Percentiles rank a stretch among this genome's conserved stretches.
Conservation (phyloP, 2,888 invertebrate species). For the Neria commutata region DNA sequence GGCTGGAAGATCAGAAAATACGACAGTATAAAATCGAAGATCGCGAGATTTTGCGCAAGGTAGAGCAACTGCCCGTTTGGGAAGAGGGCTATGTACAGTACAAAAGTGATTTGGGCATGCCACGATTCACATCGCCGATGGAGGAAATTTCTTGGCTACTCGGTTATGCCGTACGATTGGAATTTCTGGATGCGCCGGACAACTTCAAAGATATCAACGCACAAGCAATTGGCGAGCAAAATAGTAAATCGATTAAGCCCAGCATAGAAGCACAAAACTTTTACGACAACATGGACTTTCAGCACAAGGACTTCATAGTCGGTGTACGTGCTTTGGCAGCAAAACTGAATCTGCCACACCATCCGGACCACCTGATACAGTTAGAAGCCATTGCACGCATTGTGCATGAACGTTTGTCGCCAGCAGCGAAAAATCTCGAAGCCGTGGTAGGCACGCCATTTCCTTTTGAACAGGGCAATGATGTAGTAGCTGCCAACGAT, state of each 20-base stretch:
- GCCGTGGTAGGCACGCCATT: conserved; percentile 67
- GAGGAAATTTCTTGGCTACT: conserved; percentile 87
- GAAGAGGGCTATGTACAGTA: conserved; percentile 73
- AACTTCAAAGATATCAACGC: conserved; percentile 74
- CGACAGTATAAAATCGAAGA: conserved; percentile 85
- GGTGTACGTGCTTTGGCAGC: conserved; percentile 82
- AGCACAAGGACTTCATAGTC: conserved; percentile 81
- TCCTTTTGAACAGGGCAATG: conserved; percentile 70
- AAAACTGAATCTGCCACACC: conserved; percentile 78
- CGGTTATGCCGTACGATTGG: conserved; percentile 80
- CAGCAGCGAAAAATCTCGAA: conserved; percentile 61
- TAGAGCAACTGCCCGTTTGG: conserved; percentile 73
- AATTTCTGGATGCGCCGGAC: conserved; percentile 78
- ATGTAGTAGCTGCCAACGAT: conserved; percentile 68
- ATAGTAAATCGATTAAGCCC: conserved; percentile 68
- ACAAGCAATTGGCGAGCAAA: conserved; percentile 66
- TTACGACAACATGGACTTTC: conserved; percentile 85
- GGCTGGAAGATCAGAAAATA: conserved; percentile 95
- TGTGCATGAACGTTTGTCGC: conserved; percentile 67
- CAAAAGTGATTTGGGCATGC: conserved; percentile 77
- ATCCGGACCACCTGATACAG: conserved; percentile 79
- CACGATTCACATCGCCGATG: conserved; percentile 66
- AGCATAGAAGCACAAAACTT: conserved; percentile 81
- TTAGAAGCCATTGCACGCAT: conserved; percentile 73
- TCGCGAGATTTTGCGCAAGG: conserved; percentile 73